Percentiles rank a stretch among this genome's conserved stretches.
These are phyloP conservation scores for Nesogale talazaci DNA, from an alignment of 2,113 vertebrate species.

Conservation along the genomic window DNA sequence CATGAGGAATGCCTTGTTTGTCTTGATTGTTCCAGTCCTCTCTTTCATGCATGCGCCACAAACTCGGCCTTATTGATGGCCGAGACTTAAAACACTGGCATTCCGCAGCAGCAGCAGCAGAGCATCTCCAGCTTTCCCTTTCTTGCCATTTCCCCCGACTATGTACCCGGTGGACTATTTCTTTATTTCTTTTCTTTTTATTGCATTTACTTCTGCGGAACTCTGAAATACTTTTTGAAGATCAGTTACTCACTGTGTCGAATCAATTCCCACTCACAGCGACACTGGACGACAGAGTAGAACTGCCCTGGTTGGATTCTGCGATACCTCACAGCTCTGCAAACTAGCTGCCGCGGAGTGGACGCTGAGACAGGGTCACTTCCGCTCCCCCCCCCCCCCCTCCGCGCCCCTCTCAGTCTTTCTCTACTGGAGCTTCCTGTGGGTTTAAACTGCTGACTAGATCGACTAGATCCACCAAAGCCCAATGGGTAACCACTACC, in stretches of 20 bases:
- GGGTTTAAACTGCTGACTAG: too few species aligned
- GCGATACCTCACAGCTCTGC: too few species aligned
- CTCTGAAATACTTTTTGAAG: conserved; percentile 7
- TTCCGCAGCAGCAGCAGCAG: not conserved
- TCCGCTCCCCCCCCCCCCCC: too few species aligned
- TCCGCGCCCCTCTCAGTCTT: too few species aligned
- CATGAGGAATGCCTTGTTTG: conserved; percentile 41
- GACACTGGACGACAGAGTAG: too few species aligned
- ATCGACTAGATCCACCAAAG: too few species aligned
- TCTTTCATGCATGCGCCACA: not conserved
- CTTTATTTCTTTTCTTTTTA: not conserved
- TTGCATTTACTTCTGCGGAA: not conserved
- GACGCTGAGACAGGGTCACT: too few species aligned
- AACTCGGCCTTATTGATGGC: not conserved
- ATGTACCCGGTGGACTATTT: not conserved
- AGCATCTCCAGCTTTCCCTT: not conserved
- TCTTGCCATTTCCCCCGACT: not conserved
- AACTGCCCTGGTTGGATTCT: too few species aligned
- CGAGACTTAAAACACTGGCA: not conserved
- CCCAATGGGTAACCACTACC: too few species aligned
- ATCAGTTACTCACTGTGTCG: not conserved
- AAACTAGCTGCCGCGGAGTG: too few species aligned
- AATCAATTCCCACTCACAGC: too few species aligned
- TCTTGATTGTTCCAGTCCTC: not conserved
- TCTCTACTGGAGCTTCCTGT: too few species aligned